phyloP scores from a whole-genome alignment of 2,113 vertebrate species.

The Cyanocitta stelleri region DNA sequence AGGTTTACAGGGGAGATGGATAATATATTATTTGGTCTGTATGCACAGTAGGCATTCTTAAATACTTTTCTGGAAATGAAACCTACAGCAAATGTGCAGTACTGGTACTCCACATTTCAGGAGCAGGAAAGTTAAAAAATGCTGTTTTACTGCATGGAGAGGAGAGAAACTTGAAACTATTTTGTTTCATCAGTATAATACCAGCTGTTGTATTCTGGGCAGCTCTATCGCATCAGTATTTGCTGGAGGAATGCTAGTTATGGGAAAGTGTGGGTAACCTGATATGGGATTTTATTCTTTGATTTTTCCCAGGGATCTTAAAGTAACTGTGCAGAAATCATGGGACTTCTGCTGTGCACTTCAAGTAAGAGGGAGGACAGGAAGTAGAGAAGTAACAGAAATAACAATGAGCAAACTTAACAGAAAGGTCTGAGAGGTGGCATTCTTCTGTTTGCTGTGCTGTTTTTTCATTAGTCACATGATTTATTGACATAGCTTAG shows the following conservation, averaged over 20 bases:
- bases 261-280: not conserved
- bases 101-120: not conserved
- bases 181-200: not conserved
- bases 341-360: not conserved
- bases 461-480: not conserved
- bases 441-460: not conserved
- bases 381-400: not conserved
- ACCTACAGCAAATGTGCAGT: not conserved
- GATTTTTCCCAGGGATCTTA: not conserved
- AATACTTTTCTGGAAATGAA: not conserved
- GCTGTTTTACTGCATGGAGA: accelerated
- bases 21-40: not conserved
- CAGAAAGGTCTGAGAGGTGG: not conserved
- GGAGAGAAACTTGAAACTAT: not conserved
- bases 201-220: not conserved
- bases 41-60: not conserved
- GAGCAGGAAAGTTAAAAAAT: not conserved
- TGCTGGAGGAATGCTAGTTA: not conserved
- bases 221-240: not conserved
- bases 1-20: not conserved
- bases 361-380: not conserved
- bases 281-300: not conserved
- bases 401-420: not conserved
- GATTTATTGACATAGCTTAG: not conserved
- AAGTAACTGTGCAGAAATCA: not conserved